phyloP scores from a whole-genome alignment of 64 coral and sea anemone genomes.

The Actinia tenebrosa region DNA sequence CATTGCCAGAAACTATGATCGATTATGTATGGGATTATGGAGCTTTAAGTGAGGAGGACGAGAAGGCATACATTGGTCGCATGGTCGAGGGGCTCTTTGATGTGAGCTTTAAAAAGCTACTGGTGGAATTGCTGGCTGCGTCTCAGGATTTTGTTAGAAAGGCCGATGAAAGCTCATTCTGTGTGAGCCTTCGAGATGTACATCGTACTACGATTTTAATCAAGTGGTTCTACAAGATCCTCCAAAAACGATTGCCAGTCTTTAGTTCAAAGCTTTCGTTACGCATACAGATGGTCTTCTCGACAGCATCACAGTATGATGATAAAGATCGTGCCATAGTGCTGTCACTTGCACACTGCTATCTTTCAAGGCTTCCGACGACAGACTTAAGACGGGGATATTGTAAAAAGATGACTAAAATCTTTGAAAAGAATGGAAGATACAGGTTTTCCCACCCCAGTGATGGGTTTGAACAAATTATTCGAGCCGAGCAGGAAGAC shows the following conservation, averaged over 20 bases:
- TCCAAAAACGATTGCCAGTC: constrained; percentile 6
- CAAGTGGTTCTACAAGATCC: constrained; percentile 55
- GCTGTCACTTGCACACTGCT: constrained; percentile 78
- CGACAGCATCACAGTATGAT: not conserved
- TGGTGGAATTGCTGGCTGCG: constrained; percentile 50
- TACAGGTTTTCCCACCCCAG: not conserved
- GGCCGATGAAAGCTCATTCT: constrained; percentile 59
- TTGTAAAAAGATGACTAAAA: constrained; percentile 21
- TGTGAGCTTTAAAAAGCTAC: constrained; percentile 14
- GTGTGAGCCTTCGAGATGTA: constrained; percentile 89
- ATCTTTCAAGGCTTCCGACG: constrained; percentile 58
- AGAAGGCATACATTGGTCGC: constrained; percentile 75
- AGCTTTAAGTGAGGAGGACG: constrained; percentile 53
- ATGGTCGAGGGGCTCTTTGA: constrained; percentile 71
- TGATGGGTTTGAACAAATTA: constrained; percentile 21
- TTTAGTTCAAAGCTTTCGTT: not conserved
- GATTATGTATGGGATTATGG: constrained; percentile 99
- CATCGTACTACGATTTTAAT: constrained; percentile 74
- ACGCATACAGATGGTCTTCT: not conserved
- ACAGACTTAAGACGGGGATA: constrained; percentile 32
- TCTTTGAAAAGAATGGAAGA: not conserved
- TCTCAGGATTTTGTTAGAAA: constrained; percentile 71
- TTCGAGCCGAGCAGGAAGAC: constrained; percentile 61
- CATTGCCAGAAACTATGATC: constrained; percentile 94
- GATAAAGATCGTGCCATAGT: constrained; percentile 25